Conservation (phyloP, 2,888 invertebrate species). For the Ormyrus thymus region DNA sequence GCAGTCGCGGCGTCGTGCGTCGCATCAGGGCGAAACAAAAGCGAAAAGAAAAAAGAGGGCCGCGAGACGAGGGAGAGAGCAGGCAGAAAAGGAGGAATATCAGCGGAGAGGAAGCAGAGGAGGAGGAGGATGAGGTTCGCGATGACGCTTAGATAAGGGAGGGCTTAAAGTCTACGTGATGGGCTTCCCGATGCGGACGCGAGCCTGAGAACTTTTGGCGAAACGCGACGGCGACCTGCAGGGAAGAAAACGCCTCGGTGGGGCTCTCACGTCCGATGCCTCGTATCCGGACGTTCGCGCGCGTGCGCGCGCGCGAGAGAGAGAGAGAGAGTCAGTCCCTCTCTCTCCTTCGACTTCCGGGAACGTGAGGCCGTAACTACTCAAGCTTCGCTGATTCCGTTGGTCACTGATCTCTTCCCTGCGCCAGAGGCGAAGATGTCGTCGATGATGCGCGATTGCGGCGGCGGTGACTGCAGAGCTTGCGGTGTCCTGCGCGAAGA, state of each 20-base stretch:
- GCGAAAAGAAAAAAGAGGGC: constrained; percentile 46
- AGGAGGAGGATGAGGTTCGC: constrained; percentile 63
- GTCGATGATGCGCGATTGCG: too few relatives aligned
- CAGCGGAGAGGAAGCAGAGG: constrained; percentile 58
- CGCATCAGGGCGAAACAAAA: constrained; percentile 47
- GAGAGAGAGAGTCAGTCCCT: not conserved
- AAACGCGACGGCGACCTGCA: constrained; percentile 56
- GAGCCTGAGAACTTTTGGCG: constrained; percentile 73
- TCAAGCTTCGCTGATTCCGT: constrained; percentile 25
- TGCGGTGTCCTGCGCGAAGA: not conserved
- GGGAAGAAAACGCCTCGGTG: constrained; percentile 48
- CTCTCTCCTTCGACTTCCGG: constrained; percentile 58
- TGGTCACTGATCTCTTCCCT: constrained; percentile 38
- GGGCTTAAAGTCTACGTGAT: constrained; percentile 74
- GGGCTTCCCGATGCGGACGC: constrained; percentile 70
- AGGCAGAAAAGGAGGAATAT: constrained; percentile 58
- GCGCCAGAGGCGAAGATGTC: too few relatives aligned
- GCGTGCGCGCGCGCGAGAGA: too few relatives aligned
- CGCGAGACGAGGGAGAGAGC: constrained; percentile 54
- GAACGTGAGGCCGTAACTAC: constrained; percentile 31
- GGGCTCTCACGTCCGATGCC: constrained; percentile 64
- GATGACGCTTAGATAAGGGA: constrained; percentile 75
- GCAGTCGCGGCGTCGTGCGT: not conserved
- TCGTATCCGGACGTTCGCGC: constrained; percentile 70
- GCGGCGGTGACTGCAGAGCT: too few relatives aligned